Percentiles rank a stretch among this genome's conserved stretches.
phyloP scores from a whole-genome alignment of 2,888 invertebrate genomes.

The Chrysolina oricalcia region DNA sequence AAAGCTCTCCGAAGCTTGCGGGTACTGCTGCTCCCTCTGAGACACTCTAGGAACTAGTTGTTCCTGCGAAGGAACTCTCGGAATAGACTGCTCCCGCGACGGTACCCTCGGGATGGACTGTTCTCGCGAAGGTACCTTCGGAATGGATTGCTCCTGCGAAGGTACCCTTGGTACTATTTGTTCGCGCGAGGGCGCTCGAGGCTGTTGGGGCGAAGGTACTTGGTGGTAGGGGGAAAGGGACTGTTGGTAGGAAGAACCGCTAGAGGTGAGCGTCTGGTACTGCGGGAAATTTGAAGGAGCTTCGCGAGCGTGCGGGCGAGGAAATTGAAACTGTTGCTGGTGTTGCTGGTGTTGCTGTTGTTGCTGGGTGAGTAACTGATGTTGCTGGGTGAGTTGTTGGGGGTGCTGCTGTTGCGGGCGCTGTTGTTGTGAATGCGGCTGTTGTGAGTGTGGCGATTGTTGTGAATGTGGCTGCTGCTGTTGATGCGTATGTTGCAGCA shows the following conservation, averaged over 20 bases:
- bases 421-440: neutral
- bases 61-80: constrained; percentile 49
- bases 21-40: constrained; percentile 53
- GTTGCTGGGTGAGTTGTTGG: constrained; percentile 34
- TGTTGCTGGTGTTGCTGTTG: constrained; percentile 38
- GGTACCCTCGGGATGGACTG: constrained; percentile 52
- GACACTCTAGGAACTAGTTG: constrained; percentile 53
- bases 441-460: constrained; percentile 30
- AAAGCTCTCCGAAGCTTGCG: constrained; percentile 53
- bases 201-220: constrained; percentile 47
- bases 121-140: constrained; percentile 55
- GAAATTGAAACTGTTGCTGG: constrained; percentile 56
- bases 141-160: constrained; percentile 49
- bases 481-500: constrained; percentile 15
- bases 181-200: constrained; percentile 56
- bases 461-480: neutral
- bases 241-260: constrained; percentile 50
- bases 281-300: constrained; percentile 56
- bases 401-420: constrained; percentile 31
- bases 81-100: constrained; percentile 49
- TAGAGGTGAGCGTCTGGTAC: constrained; percentile 56
- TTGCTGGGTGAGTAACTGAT: constrained; percentile 41
- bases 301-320: constrained; percentile 61
- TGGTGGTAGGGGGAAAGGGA: constrained; percentile 51
- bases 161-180: constrained; percentile 53